Base-by-base conservation (phyloP, 2,797 vertebrate genomes). In the Xyrichtys novacula region DNA sequence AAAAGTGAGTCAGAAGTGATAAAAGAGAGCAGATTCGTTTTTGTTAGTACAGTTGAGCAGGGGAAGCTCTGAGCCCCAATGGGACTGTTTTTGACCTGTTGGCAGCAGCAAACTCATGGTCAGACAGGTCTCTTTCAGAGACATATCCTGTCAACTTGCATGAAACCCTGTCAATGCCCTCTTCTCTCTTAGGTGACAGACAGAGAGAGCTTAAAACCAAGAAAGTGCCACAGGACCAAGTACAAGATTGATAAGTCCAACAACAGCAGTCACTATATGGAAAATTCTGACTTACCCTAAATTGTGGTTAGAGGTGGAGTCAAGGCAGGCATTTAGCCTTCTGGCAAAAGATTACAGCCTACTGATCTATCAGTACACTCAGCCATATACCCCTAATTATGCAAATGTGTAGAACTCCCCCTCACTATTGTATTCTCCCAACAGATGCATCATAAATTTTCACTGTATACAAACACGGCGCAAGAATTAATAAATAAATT, bases 71-170 rank as follows among this genome's bases (percentile, higher is more conserved):
- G 49, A 60, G 22, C 39, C 44, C 39, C 32, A 42, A 63, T 40
- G 57, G 32, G 16, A 56, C 53, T 57, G 20, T 49, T 19, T 62
- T 74, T 70, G 44, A n/a, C 53, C 16, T 59, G 57, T 62, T 81
- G 65, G 62, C 63, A 44, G 52, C 39, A 16, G 39, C 68, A 58
- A 46, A 50, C 58, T 63, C 29, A 61, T 3, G 1, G 52, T 73
- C 42, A 69, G 73, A 77, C 71, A 66, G 56, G 71, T 78, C 53
- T 69, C 57, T 85, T 78, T 83, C 73, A 73, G 73, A 78, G 49
- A n/a, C n/a, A 65, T 47, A 64, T 46, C 63, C 47, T 65, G 71
- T 80, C 59, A 77, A 52, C 58, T 66, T 16, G 25, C n/a, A 38
- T 76, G 63, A 67, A 61, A 65, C 53, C 28, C 56, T 57, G 71